Percentiles rank a stretch among this genome's conserved stretches.
Evolutionary conservation across 2,888 invertebrate genomes (phyloP).

Genomic region (Pseudoips prasinana): DNA sequence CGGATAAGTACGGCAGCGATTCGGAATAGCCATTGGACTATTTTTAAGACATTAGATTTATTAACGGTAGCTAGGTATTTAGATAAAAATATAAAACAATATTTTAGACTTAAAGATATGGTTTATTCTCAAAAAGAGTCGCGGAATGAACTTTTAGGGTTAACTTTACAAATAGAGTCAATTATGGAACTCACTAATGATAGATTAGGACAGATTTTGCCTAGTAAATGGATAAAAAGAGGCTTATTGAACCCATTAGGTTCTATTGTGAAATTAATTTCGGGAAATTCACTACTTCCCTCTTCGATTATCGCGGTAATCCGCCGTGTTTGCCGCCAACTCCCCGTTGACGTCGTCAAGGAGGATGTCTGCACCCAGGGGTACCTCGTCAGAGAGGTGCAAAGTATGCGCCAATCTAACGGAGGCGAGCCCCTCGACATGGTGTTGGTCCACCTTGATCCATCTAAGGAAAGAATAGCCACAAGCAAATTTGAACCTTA

Average conservation of each 20-base stretch:
- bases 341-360: too few species aligned
- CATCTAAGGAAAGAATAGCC: too few species aligned
- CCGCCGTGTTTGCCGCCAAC: too few species aligned
- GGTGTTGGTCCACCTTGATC: too few species aligned
- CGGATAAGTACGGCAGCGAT: conserved; percentile 8
- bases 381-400: too few species aligned
- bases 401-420: too few species aligned
- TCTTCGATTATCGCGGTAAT: too few species aligned
- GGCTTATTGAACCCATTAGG: neutral
- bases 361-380: too few species aligned
- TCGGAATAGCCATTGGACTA: conserved; percentile 6
- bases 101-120: neutral
- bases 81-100: conserved; percentile 1
- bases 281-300: neutral
- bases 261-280: neutral
- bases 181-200: neutral
- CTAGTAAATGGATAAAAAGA: neutral
- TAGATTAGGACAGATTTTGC: neutral
- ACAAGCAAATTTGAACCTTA: too few species aligned
- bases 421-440: too few species aligned
- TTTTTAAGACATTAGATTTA: conserved; percentile 7
- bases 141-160: neutral
- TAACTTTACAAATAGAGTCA: neutral
- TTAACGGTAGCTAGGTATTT: neutral
- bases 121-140: neutral